These are phyloP conservation scores for Halesus radiatus DNA, from an alignment of 1,140 invertebrate genomes.

Conservation along the genomic window DNA sequence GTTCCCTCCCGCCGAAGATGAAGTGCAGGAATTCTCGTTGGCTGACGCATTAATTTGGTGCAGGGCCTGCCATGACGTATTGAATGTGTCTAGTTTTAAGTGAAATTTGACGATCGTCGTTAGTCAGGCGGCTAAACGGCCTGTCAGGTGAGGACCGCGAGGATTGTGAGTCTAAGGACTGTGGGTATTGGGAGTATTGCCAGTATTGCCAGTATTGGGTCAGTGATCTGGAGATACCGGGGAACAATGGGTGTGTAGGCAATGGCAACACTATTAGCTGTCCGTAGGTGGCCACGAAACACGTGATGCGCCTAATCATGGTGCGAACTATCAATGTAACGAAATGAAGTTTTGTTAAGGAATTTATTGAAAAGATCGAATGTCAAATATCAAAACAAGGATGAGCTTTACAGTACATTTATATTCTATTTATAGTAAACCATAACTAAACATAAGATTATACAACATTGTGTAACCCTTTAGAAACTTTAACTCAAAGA, in stretches of 20 bases:
- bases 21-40: constrained; percentile 51
- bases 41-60: constrained; percentile 51
- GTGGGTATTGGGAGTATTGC: too few relatives aligned
- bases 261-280: constrained; percentile 4
- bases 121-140: constrained; percentile 48
- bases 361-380: too few relatives aligned
- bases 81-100: constrained; percentile 47
- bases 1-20: constrained; percentile 47
- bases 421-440: too few relatives aligned
- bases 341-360: too few relatives aligned
- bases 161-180: too few relatives aligned
- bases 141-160: constrained; percentile 36
- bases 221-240: constrained; percentile 9
- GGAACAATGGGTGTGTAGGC: constrained; percentile 26
- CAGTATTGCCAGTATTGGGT: neutral
- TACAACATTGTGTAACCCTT: too few relatives aligned
- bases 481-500: too few relatives aligned
- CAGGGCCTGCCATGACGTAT: constrained; percentile 45
- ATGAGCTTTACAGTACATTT: too few relatives aligned
- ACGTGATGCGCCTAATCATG: too few relatives aligned
- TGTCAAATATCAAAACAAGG: too few relatives aligned
- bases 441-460: too few relatives aligned
- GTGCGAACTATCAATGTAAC: too few relatives aligned
- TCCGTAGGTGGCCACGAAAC: neutral
- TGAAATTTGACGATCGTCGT: constrained; percentile 45